phyloP scores from a whole-genome alignment of 2,113 vertebrate genomes.

The Alouatta palliata region DNA sequence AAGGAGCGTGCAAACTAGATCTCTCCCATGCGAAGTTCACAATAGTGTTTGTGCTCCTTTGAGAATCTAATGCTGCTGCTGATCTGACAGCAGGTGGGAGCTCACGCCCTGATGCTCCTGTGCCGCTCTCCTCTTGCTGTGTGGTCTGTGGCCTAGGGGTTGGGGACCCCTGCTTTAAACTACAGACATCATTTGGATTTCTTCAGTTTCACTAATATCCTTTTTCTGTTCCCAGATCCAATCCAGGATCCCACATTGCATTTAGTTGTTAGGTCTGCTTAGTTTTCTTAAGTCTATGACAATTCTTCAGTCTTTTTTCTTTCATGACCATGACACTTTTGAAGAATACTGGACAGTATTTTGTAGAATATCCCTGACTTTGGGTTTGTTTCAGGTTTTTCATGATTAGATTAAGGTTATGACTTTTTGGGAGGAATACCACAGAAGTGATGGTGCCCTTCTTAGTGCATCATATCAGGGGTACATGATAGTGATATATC shows the following conservation, averaged over 20 bases:
- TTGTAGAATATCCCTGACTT: not conserved
- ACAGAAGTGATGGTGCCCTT: not conserved
- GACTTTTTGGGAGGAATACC: not conserved
- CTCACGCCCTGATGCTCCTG: too few relatives aligned
- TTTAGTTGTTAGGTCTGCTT: slow-evolving; percentile 10
- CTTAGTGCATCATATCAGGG: not conserved
- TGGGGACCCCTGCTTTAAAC: not conserved
- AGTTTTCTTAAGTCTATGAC: not conserved
- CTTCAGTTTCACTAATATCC: not conserved
- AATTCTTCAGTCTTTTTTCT: not conserved
- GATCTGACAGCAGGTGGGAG: too few relatives aligned
- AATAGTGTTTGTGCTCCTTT: too few relatives aligned
- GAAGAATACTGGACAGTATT: not conserved
- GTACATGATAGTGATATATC: not conserved
- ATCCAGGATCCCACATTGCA: not conserved
- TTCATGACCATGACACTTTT: not conserved
- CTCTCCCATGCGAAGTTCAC: too few relatives aligned
- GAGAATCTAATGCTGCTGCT: too few relatives aligned
- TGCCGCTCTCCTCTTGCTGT: too few relatives aligned
- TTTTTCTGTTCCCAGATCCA: not conserved
- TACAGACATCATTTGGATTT: not conserved
- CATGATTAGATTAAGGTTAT: not conserved
- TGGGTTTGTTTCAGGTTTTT: not conserved
- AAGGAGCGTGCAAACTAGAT: too few relatives aligned
- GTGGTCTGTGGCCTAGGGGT: too few relatives aligned